Conservation (phyloP, 2,113 vertebrate genomes). For the Phalacrocorax aristotelis region DNA sequence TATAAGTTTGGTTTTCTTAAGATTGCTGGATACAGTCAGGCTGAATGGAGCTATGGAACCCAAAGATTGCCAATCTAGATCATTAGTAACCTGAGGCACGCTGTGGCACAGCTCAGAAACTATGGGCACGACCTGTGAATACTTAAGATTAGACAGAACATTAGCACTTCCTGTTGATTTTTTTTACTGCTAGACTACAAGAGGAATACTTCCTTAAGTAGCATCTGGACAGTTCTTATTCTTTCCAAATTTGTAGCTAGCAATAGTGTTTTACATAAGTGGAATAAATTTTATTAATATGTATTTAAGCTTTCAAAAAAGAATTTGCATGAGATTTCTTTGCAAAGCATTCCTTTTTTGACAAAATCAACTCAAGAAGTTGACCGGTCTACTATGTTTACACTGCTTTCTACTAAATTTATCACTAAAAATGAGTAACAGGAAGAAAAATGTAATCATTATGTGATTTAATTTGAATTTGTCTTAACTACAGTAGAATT, state of each 20-base stretch:
- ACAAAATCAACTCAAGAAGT: not conserved
- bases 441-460: not conserved
- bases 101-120: not conserved
- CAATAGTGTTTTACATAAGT: not conserved
- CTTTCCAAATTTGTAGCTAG: not conserved
- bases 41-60: not conserved
- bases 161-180: rapidly evolving
- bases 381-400: not conserved
- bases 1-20: not conserved
- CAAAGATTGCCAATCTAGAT: not conserved
- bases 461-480: not conserved
- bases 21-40: not conserved
- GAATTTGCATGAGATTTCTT: not conserved
- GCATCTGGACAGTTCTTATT: not conserved
- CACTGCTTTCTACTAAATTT: not conserved
- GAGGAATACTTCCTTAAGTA: not conserved
- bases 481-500: not conserved
- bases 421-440: not conserved
- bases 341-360: not conserved
- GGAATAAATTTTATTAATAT: not conserved
- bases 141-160: not conserved
- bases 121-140: not conserved
- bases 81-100: not conserved
- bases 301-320: not conserved
- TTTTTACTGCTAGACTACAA: not conserved